Percentiles rank a stretch among this genome's conserved stretches.
These are phyloP conservation scores for Drosophila phalerata DNA, from an alignment of 2,888 invertebrate genomes.

Conservation along the genomic window DNA sequence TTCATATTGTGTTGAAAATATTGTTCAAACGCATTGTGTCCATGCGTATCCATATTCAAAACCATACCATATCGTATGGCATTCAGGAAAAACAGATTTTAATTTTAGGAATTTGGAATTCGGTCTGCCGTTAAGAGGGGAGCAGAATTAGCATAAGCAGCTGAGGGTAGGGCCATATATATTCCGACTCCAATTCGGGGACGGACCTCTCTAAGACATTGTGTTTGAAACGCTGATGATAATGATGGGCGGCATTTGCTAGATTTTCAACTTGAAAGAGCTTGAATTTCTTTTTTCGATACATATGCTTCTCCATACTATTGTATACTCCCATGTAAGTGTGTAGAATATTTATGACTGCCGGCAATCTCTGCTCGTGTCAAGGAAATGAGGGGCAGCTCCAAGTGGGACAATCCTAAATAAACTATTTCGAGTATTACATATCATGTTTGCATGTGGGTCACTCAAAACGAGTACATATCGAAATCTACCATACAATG, in stretches of 20 bases:
- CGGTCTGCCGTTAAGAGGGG: slow-evolving; percentile 41
- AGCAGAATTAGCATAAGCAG: slow-evolving; percentile 71
- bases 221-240: slow-evolving; percentile 31
- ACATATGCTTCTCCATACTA: slow-evolving; percentile 17
- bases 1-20: slow-evolving; percentile 78
- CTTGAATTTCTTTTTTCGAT: slow-evolving; percentile 55
- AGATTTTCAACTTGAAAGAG: slow-evolving; percentile 37
- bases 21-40: slow-evolving; percentile 69
- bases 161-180: slow-evolving; percentile 44
- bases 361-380: slow-evolving; percentile 8
- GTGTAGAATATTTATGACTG: slow-evolving; percentile 44
- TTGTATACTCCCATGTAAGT: slow-evolving; percentile 14
- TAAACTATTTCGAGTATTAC: slow-evolving; percentile 15
- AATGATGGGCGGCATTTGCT: slow-evolving; percentile 27
- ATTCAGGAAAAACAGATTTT: slow-evolving; percentile 63
- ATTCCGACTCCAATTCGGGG: slow-evolving; percentile 23
- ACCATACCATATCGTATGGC: slow-evolving; percentile 63
- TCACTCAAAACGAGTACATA: slow-evolving; percentile 11
- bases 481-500: slow-evolving; percentile 27
- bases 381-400: slow-evolving; percentile 5
- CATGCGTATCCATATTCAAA: slow-evolving; percentile 55
- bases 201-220: slow-evolving; percentile 37
- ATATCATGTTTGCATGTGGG: slow-evolving; percentile 34
- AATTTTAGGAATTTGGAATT: slow-evolving; percentile 37
- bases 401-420: slow-evolving; percentile 33